Evolutionary conservation across 2,888 invertebrate genomes (phyloP), one percentile per base, ranked within the genome.

Genomic region (Trichacis sp.): DNA sequence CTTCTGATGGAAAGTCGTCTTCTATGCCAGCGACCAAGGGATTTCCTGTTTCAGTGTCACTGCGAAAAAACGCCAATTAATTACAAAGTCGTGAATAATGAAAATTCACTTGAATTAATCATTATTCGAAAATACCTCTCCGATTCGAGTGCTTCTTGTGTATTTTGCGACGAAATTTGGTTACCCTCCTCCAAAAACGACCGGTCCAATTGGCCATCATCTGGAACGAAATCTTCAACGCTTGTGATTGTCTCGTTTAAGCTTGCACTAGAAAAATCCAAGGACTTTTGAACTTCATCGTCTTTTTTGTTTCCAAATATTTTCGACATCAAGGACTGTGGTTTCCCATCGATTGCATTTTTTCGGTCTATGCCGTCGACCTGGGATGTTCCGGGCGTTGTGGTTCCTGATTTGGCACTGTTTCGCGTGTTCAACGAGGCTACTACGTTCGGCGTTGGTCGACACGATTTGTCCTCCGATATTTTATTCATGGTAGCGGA

Each of bases 1-100:
- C 91, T 45, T 90, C 90, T 0, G 91, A 90, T 72, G 92, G 92
- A 43, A 95, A 85, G 79, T 96, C 95, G 79, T 96, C 95, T 83
- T 93, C 93, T 71, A 93, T 92, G 49, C 92, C 91, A 19, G 93
- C 92, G 0, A 96, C 94, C 77, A 93, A 86, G 18, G 94, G 94
- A 86, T 94, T 94, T 5, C 88, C 89, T 30, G 88, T 86, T 68
- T 91, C 92, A 24, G 88, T 89, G 61, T 93, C 93, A 77, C 92
- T 92, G 59, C n/a, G n/a, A n/a, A n/a, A n/a, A n/a, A n/a, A n/a
- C n/a, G n/a, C n/a, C n/a, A n/a, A n/a, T n/a, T n/a, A n/a, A n/a
- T n/a, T n/a, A n/a, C n/a, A n/a, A n/a, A n/a, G n/a, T n/a, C n/a
- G n/a, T n/a, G n/a, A n/a, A n/a, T n/a, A n/a, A n/a, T n/a, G n/a